Conservation (phyloP, 2,113 vertebrate genomes). For the Anhinga anhinga region DNA sequence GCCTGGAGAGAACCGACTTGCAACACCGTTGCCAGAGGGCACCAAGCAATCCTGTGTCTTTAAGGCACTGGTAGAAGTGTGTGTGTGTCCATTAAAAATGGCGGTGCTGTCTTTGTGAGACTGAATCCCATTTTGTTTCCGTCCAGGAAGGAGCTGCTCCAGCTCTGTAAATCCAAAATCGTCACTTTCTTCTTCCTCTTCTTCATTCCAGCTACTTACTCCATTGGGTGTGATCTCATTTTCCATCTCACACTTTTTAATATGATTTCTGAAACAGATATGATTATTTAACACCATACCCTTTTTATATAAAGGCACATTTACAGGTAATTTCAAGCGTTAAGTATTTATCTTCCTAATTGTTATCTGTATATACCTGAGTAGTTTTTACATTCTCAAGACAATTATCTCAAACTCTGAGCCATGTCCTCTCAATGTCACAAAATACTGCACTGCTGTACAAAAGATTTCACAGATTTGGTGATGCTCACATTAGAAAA, state of each 20-base stretch:
- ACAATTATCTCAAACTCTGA: not conserved
- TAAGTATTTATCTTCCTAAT: not conserved
- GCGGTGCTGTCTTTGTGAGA: slow-evolving; percentile 66
- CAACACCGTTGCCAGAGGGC: slow-evolving; percentile 59
- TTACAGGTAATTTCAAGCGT: not conserved
- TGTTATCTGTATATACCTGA: not conserved
- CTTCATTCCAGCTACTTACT: slow-evolving; percentile 73
- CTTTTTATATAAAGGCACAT: not conserved
- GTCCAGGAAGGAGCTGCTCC: slow-evolving; percentile 62
- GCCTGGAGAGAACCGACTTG: slow-evolving; percentile 58
- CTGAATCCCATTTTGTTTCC: slow-evolving; percentile 68
- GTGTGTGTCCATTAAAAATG: slow-evolving; percentile 84
- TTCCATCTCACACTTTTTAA: slow-evolving; percentile 72
- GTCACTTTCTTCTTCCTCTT: slow-evolving; percentile 53
- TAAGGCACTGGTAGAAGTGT: slow-evolving; percentile 92
- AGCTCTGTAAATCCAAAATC: slow-evolving; percentile 56
- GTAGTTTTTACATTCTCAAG: not conserved
- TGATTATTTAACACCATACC: not conserved
- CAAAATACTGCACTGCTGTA: not conserved
- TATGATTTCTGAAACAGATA: slow-evolving; percentile 82
- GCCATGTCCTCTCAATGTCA: not conserved
- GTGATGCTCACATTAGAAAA: not conserved
- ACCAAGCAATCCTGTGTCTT: slow-evolving; percentile 80
- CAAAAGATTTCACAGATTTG: not conserved
- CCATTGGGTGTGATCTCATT: slow-evolving; percentile 78